These are phyloP conservation scores for Cichlasoma orientale DNA, from an alignment of 2,797 vertebrate species.

Conservation along the genomic window DNA sequence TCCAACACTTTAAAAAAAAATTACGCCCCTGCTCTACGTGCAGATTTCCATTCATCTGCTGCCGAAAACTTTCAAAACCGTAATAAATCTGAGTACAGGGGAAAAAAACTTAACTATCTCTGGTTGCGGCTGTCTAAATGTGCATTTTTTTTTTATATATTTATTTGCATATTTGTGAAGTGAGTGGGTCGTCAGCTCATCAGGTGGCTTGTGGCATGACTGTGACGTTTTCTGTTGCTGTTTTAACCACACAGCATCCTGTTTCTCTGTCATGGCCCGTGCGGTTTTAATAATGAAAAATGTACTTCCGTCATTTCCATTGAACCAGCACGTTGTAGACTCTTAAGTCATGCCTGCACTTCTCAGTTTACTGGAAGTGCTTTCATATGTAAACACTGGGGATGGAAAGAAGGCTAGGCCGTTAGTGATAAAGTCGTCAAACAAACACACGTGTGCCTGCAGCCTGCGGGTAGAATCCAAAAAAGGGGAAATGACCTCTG, in stretches of 20 bases:
- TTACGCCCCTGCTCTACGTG: background rate
- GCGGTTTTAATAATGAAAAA: slow-evolving; percentile 81
- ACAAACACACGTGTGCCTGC: slow-evolving; percentile 13
- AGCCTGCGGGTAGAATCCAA: background rate
- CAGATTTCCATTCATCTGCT: background rate
- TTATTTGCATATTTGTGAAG: slow-evolving; percentile 45
- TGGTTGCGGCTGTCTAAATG: background rate
- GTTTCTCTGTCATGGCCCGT: slow-evolving; percentile 74
- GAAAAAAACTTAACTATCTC: background rate
- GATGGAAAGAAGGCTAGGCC: slow-evolving; percentile 49
- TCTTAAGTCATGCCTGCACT: slow-evolving; percentile 54
- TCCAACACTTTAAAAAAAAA: background rate
- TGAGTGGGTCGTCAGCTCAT: slow-evolving; percentile 46
- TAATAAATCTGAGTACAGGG: background rate
- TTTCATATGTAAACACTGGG: slow-evolving; percentile 71
- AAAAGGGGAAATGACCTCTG: slow-evolving; percentile 28
- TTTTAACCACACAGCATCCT: slow-evolving; percentile 81
- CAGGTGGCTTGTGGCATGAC: slow-evolving; percentile 68
- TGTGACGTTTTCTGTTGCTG: slow-evolving; percentile 73
- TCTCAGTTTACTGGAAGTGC: slow-evolving; percentile 77
- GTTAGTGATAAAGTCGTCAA: slow-evolving; percentile 32
- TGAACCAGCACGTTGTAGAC: slow-evolving; percentile 66
- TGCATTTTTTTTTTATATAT: background rate
- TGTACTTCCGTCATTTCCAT: slow-evolving; percentile 81
- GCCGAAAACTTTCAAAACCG: background rate